Conservation (phyloP, 1,140 invertebrate genomes). For the Caligus rogercresseyi region DNA sequence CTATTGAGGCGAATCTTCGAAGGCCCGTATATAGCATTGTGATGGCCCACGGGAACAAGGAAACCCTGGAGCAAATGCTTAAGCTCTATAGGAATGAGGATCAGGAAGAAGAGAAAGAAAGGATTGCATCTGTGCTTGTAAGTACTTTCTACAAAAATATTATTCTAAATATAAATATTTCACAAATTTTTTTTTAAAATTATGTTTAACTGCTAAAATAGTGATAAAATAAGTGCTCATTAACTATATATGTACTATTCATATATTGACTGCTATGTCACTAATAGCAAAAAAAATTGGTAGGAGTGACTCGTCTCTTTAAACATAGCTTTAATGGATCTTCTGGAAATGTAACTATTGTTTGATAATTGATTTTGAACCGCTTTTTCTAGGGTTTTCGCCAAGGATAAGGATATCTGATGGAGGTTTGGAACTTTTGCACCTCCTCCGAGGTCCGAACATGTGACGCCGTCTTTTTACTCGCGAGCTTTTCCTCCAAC, state of each 20-base stretch:
- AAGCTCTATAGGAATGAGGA: constrained; percentile 60
- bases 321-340: too few relatives aligned
- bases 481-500: constrained; percentile 58
- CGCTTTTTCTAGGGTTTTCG: constrained; percentile 27
- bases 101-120: constrained; percentile 78
- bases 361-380: too few relatives aligned
- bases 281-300: too few relatives aligned
- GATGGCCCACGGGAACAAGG: constrained; percentile 45
- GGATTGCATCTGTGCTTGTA: constrained; percentile 64
- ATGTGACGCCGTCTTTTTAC: constrained; percentile 74
- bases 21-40: constrained; percentile 65
- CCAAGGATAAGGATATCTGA: constrained; percentile 26
- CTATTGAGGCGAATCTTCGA: constrained; percentile 69
- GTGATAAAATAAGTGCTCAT: too few relatives aligned
- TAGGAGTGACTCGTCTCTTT: too few relatives aligned
- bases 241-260: too few relatives aligned
- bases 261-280: too few relatives aligned
- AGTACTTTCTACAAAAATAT: constrained; percentile 27
- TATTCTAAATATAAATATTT: neutral
- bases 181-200: too few relatives aligned
- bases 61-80: constrained; percentile 22
- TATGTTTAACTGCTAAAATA: too few relatives aligned
- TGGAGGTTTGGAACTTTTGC: constrained; percentile 12
- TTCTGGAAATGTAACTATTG: too few relatives aligned
- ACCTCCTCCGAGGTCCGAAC: constrained; percentile 49